These are phyloP conservation scores for Xiphophorus birchmanni DNA, from an alignment of 2,797 vertebrate species.

Conservation along the genomic window DNA sequence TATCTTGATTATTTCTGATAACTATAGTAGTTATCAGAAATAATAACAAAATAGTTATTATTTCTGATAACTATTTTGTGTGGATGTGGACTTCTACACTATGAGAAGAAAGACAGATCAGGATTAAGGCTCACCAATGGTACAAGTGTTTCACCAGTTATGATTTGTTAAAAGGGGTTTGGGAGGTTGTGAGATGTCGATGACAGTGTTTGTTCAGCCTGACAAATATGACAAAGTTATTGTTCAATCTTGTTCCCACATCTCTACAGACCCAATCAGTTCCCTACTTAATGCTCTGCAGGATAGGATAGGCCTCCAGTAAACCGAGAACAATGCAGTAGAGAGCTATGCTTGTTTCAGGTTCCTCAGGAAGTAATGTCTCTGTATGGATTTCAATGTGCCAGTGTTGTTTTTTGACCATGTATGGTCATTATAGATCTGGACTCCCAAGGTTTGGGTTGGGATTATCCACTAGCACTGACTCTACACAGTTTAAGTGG, in stretches of 20 bases:
- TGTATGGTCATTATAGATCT: background rate
- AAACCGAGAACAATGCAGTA: background rate
- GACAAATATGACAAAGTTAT: too few species aligned
- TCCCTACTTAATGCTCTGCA: too few species aligned
- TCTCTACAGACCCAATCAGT: too few species aligned
- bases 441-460: background rate
- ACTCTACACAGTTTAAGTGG: too few species aligned
- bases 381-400: background rate
- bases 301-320: too few species aligned
- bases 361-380: background rate
- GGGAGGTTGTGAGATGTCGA: background rate
- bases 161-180: background rate
- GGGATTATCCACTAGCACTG: too few species aligned
- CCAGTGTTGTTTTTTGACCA: background rate
- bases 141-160: too few species aligned
- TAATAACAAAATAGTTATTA: too few species aligned
- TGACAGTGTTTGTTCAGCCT: too few species aligned
- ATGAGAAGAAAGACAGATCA: background rate
- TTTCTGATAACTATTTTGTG: background rate
- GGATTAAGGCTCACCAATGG: background rate
- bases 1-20: too few species aligned
- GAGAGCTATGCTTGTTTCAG: background rate
- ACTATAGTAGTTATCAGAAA: too few species aligned
- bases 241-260: too few species aligned
- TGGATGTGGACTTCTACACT: background rate